Percentiles rank a stretch among this genome's conserved stretches.
Evolutionary conservation across 2,113 vertebrate genomes (phyloP).

Genomic region (Lucifuga dentata): DNA sequence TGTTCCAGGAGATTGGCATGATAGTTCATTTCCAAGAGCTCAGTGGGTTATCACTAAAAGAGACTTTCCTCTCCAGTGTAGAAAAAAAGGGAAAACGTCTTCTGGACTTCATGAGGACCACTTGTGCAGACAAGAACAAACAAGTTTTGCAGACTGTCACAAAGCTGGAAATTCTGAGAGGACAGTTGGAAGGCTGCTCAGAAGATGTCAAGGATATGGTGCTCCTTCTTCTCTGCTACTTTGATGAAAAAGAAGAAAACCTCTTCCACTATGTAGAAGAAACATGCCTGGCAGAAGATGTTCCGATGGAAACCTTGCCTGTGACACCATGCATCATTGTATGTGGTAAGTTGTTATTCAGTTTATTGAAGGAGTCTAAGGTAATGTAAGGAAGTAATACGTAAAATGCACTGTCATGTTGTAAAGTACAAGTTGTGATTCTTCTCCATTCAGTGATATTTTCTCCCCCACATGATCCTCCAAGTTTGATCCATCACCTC

Average conservation of each 20-base stretch:
- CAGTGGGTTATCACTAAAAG: constrained; percentile 30
- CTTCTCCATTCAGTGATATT: too few relatives aligned
- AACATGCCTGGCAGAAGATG: constrained; percentile 20
- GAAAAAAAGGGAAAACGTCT: constrained; percentile 39
- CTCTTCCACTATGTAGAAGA: constrained; percentile 33
- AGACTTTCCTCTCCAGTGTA: constrained; percentile 7
- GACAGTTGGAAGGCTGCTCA: constrained; percentile 23
- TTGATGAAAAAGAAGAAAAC: constrained; percentile 40
- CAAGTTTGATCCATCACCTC: too few relatives aligned
- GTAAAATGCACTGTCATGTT: too few relatives aligned
- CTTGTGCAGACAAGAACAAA: constrained; percentile 33
- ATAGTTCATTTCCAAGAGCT: constrained; percentile 40
- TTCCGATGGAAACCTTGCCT: constrained; percentile 30
- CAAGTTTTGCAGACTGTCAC: constrained; percentile 25
- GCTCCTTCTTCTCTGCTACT: constrained; percentile 42
- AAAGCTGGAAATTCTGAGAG: constrained; percentile 16
- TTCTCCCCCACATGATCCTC: too few relatives aligned
- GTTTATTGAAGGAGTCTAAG: not conserved
- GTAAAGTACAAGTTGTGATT: too few relatives aligned
- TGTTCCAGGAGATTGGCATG: constrained; percentile 39
- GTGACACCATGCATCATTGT: constrained; percentile 50
- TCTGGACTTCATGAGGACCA: constrained; percentile 25
- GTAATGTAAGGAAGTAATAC: not conserved
- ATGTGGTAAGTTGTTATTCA: constrained; percentile 39
- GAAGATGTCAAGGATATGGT: constrained; percentile 39